A percentile compares a stretch with the other conserved stretches of the same genome.
phyloP scores from a whole-genome alignment of 1,140 invertebrate species.

The Drosophila lacertosa region DNA sequence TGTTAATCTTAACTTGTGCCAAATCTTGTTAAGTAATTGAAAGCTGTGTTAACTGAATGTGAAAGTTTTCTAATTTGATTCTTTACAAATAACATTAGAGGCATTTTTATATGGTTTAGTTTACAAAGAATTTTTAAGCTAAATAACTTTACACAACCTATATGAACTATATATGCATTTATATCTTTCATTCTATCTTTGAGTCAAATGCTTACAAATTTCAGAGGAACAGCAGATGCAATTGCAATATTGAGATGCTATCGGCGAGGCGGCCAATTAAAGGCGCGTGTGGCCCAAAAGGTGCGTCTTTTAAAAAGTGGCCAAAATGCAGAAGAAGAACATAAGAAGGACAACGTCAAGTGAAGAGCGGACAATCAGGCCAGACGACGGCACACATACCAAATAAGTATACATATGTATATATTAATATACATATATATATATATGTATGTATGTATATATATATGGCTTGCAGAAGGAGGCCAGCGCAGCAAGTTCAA shows the following conservation, averaged over 20 bases:
- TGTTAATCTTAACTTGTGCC: no score
- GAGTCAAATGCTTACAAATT: conserved; percentile 3
- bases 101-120: no score
- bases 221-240: conserved; percentile 32
- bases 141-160: no score
- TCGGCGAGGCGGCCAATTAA: conserved; percentile 56
- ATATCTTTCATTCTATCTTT: neutral
- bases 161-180: no score
- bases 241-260: conserved; percentile 55
- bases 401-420: conserved; percentile 26
- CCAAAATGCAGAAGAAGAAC: conserved; percentile 14
- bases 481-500: conserved; percentile 1
- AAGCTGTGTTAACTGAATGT: no score
- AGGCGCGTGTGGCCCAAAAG: conserved; percentile 40
- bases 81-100: no score
- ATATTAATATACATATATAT: no score
- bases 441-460: conserved; percentile 1
- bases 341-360: conserved; percentile 5
- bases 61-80: no score
- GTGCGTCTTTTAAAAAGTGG: no score
- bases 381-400: conserved; percentile 37
- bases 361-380: conserved; percentile 33
- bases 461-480: neutral
- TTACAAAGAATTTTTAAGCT: no score
- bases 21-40: no score